Conservation (phyloP, 2,797 vertebrate species). For the Mallotus villosus region DNA sequence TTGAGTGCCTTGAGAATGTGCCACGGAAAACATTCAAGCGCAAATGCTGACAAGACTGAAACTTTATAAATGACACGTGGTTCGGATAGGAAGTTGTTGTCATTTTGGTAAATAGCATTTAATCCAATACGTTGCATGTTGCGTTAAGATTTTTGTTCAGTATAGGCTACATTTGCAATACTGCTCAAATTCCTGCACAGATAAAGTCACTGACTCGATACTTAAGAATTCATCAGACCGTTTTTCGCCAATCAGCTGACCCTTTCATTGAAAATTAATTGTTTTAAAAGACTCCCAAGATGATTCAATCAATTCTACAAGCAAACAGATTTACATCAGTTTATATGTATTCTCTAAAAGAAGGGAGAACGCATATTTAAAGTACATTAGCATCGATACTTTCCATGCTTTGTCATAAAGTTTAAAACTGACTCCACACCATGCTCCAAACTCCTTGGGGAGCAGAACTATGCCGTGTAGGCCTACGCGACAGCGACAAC, state of each 20-base stretch:
- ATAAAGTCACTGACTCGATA: too few species aligned
- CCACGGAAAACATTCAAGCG: conserved; percentile 28
- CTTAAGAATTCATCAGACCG: neutral
- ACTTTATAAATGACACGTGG: neutral
- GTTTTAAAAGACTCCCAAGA: too few species aligned
- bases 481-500: neutral
- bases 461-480: neutral
- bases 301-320: neutral
- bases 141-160: too few species aligned
- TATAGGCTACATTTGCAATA: too few species aligned
- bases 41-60: neutral
- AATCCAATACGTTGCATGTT: too few species aligned
- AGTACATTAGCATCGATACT: neutral
- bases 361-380: neutral
- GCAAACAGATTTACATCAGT: neutral
- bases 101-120: too few species aligned
- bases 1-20: conserved; percentile 61
- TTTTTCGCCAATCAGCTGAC: too few species aligned
- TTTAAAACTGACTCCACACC: conserved; percentile 17
- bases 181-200: too few species aligned
- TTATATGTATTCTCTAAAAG: neutral
- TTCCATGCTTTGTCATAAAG: neutral
- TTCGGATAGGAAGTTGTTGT: too few species aligned
- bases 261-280: too few species aligned
- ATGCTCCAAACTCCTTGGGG: conserved; percentile 9